Base-by-base conservation (phyloP, 2,888 invertebrate species). In the Trichopria drosophilae region DNA sequence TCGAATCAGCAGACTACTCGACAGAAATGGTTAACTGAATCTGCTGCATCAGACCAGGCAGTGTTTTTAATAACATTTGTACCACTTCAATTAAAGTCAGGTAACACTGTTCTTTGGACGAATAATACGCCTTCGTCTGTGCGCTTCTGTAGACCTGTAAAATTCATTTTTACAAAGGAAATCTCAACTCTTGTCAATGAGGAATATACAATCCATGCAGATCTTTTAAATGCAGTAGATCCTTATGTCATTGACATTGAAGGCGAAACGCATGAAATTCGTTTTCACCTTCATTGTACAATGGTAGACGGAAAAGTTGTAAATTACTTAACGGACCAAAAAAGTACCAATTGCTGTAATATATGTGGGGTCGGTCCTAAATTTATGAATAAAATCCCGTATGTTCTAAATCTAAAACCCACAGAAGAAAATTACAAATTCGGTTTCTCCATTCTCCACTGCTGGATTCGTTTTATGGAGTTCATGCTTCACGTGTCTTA, bases 151-250 rank as follows among this genome's bases (percentile, higher is more conserved):
- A 26, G 51, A 19, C 19, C 51, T 20, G 26, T 41, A 31, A 26
- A 52, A 42, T 52, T 47, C 24, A 15, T 32, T 22, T 51, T 51
- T 37, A 16, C 32, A 6, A 42, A 47, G 42, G 51, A 51, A 20
- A 36, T 13, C 31, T 26, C 26, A 24, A 40, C 31, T 9, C 18
- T 29, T 19, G 40, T 40, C 16, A 35, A 26, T 36, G 34, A 41
- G n/a, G 10, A 32, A 19, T 45, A 50, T 31, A 34, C 37, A 19
- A 34, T 19, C 20, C 40, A 41, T 24, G 23, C 22, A 34, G 32
- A 35, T n/a, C 18, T 22, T 29, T 23, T 46, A 34, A 9, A 41
- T 46, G n/a, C n/a, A 15, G 34, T 36, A 19, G 13, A 13, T 34
- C 2, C 29, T 22, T 24, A 26, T 41, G 18, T 9, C 34, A n/a